Base-by-base conservation (phyloP, 1,140 invertebrate genomes). In the Antheraea pernyi region DNA sequence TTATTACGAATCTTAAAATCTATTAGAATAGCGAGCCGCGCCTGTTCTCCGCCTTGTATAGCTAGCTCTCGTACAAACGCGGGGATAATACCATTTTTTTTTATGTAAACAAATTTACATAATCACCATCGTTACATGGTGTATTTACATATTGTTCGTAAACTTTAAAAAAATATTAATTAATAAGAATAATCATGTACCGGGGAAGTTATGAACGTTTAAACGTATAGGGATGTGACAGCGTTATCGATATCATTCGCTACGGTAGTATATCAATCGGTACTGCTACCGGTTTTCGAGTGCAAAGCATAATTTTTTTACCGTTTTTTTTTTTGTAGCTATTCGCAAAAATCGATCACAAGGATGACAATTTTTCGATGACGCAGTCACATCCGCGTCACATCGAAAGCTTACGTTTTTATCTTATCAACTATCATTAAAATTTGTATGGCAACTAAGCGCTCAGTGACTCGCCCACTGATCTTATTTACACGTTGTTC, bases 391-490 rank as follows among this genome's bases (percentile, higher is more conserved):
- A 74, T 46, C 64, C 39, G 30, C 18, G 3, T 18, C 42, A 65
- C 39, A 48, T 53, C 22, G 19, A 48, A 39, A 22, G 11, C 7
- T 61, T 72, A 74, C 69, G 79, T 79, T 75, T 77, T 86, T 83
- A 91, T 30, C 84, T 83, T 85, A 81, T 65, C 61, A 80, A 83
- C 88, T 91, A 91, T 82, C 11, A 53, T 19, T 88, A 88, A 83
- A 78, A 82, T 85, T 84, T 89, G 86, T 91, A 91, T 91, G 89
- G 89, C 89, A 91, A 91, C 89, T 85, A 91, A 89, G 86, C 88
- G 79, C 72, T 89, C 88, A 89, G 89, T 85, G 87, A 64, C 73
- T 65, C 67, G 69, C 86, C 22, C 46, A 87, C 88, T 85, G 86
- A 89, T 74, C 74, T 83, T 91, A 89, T 91, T 84, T 90, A 91